A percentile compares a stretch with the other conserved stretches of the same genome.
phyloP scores from a whole-genome alignment of 2,797 vertebrate species.

The Melanotaenia boesemani region DNA sequence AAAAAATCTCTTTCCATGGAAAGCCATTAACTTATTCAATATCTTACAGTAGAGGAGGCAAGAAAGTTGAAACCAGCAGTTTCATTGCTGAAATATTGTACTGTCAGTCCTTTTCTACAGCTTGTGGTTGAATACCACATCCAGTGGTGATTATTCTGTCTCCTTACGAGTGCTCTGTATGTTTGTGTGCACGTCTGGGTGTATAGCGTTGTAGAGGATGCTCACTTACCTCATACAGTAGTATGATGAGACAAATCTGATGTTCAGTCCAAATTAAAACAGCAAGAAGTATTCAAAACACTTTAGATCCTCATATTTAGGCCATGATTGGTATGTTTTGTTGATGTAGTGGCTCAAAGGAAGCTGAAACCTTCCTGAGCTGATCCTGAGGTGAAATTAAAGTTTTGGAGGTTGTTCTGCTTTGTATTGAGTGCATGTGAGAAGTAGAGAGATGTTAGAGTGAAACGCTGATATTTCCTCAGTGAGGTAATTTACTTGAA shows the following conservation, averaged over 20 bases:
- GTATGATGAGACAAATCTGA: slow-evolving; percentile 21
- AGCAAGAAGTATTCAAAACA: not conserved
- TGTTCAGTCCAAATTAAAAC: slow-evolving; percentile 24
- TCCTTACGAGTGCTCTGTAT: slow-evolving; percentile 20
- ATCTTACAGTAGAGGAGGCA: slow-evolving; percentile 45
- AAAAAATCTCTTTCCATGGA: slow-evolving; percentile 38
- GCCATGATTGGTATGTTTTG: slow-evolving; percentile 17
- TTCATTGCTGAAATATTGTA: slow-evolving; percentile 67
- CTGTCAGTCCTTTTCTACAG: slow-evolving; percentile 58
- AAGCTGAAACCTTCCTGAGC: not conserved
- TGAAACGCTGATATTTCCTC: not conserved
- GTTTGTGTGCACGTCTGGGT: slow-evolving; percentile 22
- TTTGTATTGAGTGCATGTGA: not conserved
- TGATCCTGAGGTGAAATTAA: too few species aligned
- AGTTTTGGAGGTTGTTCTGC: too few species aligned
- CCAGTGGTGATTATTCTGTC: slow-evolving; percentile 52
- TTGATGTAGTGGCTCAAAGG: slow-evolving; percentile 22
- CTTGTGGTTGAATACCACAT: slow-evolving; percentile 70
- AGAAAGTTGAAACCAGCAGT: slow-evolving; percentile 58
- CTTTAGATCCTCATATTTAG: slow-evolving; percentile 4
- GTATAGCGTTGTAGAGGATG: slow-evolving; percentile 9
- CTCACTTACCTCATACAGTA: slow-evolving; percentile 9
- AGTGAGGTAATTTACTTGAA: too few species aligned
- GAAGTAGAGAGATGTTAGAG: not conserved
- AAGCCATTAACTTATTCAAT: slow-evolving; percentile 62